phyloP scores from a whole-genome alignment of 2,113 vertebrate genomes.

The Cavia porcellus region DNA sequence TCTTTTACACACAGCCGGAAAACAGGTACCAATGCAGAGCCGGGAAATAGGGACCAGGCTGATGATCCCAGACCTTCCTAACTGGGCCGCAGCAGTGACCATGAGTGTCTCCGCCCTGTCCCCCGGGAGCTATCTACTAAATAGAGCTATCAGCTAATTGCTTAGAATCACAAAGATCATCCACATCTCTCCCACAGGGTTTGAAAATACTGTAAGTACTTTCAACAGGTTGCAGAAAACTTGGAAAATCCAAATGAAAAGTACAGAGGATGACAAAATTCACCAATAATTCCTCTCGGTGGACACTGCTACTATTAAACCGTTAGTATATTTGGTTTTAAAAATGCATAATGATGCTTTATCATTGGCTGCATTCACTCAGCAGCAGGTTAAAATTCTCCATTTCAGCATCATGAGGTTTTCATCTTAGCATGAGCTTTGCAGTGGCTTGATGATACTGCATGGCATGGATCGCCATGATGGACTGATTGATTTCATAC shows the following conservation, averaged over 20 bases:
- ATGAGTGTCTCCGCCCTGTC: neutral
- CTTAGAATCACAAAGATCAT: conserved; percentile 16
- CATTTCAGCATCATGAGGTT: neutral
- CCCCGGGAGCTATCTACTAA: neutral
- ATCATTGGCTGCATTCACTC: neutral
- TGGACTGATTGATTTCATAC: neutral
- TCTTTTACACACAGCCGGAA: neutral
- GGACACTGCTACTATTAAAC: neutral
- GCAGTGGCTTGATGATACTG: neutral
- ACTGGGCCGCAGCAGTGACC: neutral
- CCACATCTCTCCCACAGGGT: neutral
- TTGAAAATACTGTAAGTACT: neutral
- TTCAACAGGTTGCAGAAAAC: neutral
- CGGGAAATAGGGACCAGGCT: neutral
- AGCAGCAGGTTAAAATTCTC: neutral
- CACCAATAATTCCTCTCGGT: neutral
- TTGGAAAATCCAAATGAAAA: conserved; percentile 12
- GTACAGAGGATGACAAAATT: conserved; percentile 40
- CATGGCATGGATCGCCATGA: neutral
- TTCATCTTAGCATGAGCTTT: conserved; percentile 14
- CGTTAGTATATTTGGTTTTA: neutral
- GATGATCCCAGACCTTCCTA: neutral
- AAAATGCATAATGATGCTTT: neutral
- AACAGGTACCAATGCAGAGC: neutral
- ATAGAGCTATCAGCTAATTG: conserved; percentile 2